Conservation (phyloP, 2,797 vertebrate species). For the Hypotaenidia philippensis region DNA sequence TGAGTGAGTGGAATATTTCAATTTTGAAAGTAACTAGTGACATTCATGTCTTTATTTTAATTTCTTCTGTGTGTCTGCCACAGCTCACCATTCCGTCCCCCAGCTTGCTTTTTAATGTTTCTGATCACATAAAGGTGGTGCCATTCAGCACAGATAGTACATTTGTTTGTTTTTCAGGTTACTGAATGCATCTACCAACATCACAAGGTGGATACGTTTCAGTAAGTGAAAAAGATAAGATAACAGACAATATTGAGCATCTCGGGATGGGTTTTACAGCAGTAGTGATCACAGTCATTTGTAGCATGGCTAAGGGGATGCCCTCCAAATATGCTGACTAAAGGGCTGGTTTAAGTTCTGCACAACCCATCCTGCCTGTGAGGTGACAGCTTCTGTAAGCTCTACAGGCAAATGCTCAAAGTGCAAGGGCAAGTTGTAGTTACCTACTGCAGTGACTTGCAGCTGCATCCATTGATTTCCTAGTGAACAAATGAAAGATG, state of each 20-base stretch:
- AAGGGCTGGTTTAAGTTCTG: not conserved
- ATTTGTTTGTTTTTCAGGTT: conserved; percentile 19
- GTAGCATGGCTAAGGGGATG: not conserved
- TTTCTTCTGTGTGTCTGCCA: not conserved
- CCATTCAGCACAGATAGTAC: not conserved
- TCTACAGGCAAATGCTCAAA: not conserved
- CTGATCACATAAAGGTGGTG: not conserved
- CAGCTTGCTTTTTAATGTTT: not conserved
- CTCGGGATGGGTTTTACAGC: not conserved
- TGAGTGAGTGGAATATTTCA: not conserved
- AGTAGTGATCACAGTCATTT: not conserved
- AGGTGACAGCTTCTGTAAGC: not conserved
- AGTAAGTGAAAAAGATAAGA: conserved; percentile 1
- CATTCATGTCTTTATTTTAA: not conserved
- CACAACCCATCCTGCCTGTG: not conserved
- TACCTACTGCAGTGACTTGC: not conserved
- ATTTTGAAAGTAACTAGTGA: not conserved
- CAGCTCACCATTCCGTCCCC: not conserved
- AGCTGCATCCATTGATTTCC: conserved; percentile 39
- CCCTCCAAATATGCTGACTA: not conserved
- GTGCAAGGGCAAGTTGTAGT: not conserved
- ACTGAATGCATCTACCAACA: not conserved
- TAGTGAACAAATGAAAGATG: conserved; percentile 24
- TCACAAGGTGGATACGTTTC: not conserved
- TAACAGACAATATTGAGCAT: not conserved